Conservation (phyloP, 2,888 invertebrate genomes). For the Tenthredo amoena region DNA sequence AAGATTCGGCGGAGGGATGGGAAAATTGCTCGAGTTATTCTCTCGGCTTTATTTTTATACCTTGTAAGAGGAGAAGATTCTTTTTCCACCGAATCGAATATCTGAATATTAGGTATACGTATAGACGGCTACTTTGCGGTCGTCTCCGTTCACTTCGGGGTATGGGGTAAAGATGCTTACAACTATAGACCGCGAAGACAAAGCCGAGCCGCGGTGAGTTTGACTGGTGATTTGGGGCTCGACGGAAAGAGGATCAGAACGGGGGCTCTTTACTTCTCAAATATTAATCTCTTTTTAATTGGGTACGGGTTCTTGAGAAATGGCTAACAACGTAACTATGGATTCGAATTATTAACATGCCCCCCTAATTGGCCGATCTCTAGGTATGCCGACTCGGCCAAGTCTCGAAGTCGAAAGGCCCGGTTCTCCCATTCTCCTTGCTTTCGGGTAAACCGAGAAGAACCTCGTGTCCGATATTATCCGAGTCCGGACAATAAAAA, state of each 20-base stretch:
- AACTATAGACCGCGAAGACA: conserved; percentile 18
- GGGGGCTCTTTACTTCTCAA: conserved; percentile 4
- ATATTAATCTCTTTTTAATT: conserved; percentile 49
- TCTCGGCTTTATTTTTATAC: neutral
- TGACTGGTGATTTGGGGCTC: conserved; percentile 28
- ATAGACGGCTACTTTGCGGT: conserved; percentile 1
- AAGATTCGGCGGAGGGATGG: neutral
- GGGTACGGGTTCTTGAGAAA: neutral
- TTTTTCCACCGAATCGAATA: neutral
- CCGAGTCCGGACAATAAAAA: neutral
- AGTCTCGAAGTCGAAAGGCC: neutral
- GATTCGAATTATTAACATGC: conserved; percentile 11
- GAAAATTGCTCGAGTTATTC: neutral
- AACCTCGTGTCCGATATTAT: neutral
- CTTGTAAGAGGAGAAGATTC: neutral
- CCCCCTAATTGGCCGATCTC: neutral
- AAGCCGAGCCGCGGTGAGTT: conserved; percentile 12
- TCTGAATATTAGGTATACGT: conserved; percentile 6
- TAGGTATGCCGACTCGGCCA: neutral
- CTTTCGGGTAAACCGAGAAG: neutral
- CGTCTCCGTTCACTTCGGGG: neutral
- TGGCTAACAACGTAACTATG: neutral
- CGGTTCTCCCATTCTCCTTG: neutral
- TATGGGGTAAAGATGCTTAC: neutral
- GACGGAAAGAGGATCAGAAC: conserved; percentile 39